Evolutionary conservation across 2,113 vertebrate genomes (phyloP).

Genomic region (Hemicordylus capensis): DNA sequence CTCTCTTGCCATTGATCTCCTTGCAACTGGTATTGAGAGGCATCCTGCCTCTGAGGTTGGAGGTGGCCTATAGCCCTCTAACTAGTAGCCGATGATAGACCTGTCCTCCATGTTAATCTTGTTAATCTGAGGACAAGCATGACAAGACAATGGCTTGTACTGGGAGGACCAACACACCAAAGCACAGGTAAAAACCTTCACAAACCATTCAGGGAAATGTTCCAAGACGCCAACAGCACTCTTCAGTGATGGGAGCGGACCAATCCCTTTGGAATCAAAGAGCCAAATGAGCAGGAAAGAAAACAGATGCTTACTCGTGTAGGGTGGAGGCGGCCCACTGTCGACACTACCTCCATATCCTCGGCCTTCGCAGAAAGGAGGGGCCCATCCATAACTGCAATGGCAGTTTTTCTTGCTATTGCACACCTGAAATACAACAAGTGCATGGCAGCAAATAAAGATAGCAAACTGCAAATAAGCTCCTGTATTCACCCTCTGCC

Average conservation of each 20-base stretch:
- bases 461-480: background rate
- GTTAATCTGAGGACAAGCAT: too few species aligned
- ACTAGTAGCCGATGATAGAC: too few species aligned
- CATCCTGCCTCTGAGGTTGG: too few species aligned
- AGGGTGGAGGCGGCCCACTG: background rate
- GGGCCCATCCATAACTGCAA: slow-evolving; percentile 12
- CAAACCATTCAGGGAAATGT: too few species aligned
- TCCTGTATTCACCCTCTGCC: background rate
- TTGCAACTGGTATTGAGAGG: too few species aligned
- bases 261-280: background rate
- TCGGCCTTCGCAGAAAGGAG: background rate
- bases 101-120: too few species aligned
- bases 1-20: too few species aligned
- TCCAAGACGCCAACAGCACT: background rate
- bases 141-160: background rate
- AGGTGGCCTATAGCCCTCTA: too few species aligned
- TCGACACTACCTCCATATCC: slow-evolving; percentile 16
- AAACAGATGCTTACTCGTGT: background rate
- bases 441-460: too few species aligned
- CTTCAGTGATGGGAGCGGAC: too few species aligned
- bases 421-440: background rate
- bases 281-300: background rate
- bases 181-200: background rate
- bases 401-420: slow-evolving; percentile 19
- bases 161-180: background rate